phyloP scores from a whole-genome alignment of 2,113 vertebrate species.

The Pygoscelis antarcticus region DNA sequence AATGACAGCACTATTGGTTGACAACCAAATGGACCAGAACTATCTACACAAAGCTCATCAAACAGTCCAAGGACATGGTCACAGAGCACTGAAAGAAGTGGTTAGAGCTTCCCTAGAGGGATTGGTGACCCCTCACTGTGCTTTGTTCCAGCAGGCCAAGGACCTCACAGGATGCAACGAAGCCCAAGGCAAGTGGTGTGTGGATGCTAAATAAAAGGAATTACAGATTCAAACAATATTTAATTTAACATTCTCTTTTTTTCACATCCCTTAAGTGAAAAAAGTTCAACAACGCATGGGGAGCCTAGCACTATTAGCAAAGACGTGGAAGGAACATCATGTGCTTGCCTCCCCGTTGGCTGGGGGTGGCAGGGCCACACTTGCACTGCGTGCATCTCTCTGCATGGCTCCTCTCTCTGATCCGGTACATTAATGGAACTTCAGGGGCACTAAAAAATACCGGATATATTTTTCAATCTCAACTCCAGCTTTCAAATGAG shows the following conservation, averaged over 20 bases:
- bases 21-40: not conserved
- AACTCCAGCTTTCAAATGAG: constrained; percentile 34
- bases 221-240: not conserved
- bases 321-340: not conserved
- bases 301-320: not conserved
- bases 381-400: not conserved
- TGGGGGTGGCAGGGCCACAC: not conserved
- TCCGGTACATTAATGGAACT: not conserved
- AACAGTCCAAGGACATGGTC: not conserved
- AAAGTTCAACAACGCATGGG: accelerated
- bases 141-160: not conserved
- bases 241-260: not conserved
- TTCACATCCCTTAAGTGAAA: not conserved
- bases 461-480: constrained; percentile 14
- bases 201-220: not conserved
- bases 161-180: not conserved
- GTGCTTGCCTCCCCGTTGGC: accelerated
- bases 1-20: not conserved
- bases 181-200: accelerated
- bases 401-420: not conserved
- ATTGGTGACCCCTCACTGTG: not conserved
- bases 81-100: not conserved
- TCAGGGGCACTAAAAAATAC: not conserved
- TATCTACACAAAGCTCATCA: not conserved
- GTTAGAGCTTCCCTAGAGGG: not conserved